Percentiles rank a stretch among this genome's conserved stretches.
phyloP scores from a whole-genome alignment of 2,888 invertebrate genomes.

The Agrilus biguttatus region DNA sequence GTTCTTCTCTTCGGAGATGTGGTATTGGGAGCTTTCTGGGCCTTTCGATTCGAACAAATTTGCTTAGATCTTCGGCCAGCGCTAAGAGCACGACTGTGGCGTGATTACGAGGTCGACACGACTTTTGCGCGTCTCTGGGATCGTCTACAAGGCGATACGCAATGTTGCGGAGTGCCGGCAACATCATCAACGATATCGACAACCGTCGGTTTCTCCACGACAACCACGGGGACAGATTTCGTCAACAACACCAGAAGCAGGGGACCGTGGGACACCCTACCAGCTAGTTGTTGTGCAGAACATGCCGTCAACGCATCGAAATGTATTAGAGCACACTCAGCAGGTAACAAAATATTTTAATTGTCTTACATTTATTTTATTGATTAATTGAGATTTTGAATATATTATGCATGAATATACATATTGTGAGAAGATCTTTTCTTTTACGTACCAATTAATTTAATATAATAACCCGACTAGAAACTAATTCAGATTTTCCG shows the following conservation, averaged over 20 bases:
- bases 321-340: conserved; percentile 11
- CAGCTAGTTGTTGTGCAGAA: conserved; percentile 23
- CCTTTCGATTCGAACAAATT: conserved; percentile 60
- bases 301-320: conserved; percentile 15
- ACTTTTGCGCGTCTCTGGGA: conserved; percentile 69
- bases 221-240: neutral
- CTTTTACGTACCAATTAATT: too few relatives aligned
- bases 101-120: conserved; percentile 57
- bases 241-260: conserved; percentile 28
- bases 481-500: too few relatives aligned
- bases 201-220: too few relatives aligned
- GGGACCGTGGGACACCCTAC: conserved; percentile 19
- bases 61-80: conserved; percentile 59
- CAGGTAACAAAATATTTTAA: conserved; percentile 4
- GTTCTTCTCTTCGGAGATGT: conserved; percentile 72
- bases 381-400: too few relatives aligned
- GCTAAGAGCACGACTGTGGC: conserved; percentile 38
- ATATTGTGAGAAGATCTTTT: too few relatives aligned
- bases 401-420: too few relatives aligned
- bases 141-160: conserved; percentile 55
- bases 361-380: too few relatives aligned
- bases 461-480: too few relatives aligned
- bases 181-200: too few relatives aligned
- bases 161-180: conserved; percentile 57
- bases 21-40: conserved; percentile 73